Conservation (phyloP, 2,797 vertebrate species). For the Silurus aristotelis region DNA sequence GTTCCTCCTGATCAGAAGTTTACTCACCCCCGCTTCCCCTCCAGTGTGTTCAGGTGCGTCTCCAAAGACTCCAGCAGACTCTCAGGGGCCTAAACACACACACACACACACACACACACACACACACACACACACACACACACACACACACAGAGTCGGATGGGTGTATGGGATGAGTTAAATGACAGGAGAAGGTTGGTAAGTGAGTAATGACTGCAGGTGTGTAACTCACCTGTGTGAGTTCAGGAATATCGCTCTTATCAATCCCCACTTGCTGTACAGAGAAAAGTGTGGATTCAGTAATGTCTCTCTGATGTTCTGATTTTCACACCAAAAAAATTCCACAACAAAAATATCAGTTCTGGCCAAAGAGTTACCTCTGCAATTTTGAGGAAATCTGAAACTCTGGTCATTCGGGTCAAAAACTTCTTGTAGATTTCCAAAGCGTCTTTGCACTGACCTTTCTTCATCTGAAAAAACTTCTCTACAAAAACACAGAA, state of each 20-base stretch:
- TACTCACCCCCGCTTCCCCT: conserved; percentile 94
- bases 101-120: conserved; percentile 48
- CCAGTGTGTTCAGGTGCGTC: conserved; percentile 97
- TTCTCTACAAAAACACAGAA: conserved; percentile 78
- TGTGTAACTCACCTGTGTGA: conserved; percentile 86
- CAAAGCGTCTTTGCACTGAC: conserved; percentile 96
- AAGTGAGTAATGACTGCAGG: background rate
- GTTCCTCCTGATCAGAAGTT: background rate
- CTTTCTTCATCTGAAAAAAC: conserved; percentile 99
- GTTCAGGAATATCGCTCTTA: conserved; percentile 98
- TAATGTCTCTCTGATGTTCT: background rate
- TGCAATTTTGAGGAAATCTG: conserved; percentile 98
- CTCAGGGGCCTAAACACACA: conserved; percentile 87
- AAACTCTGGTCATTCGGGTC: conserved; percentile 95
- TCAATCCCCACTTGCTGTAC: conserved; percentile 98
- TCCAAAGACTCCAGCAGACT: conserved; percentile 98
- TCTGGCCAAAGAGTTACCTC: conserved; percentile 76
- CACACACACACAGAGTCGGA: background rate
- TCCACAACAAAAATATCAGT: background rate
- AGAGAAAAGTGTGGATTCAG: conserved; percentile 19
- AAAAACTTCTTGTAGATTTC: conserved; percentile 99
- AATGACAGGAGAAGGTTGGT: background rate
- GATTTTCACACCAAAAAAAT: background rate
- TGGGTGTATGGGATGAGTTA: background rate
- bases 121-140: conserved; percentile 46